phyloP scores from a whole-genome alignment of 2,113 vertebrate species.

The Nanorana parkeri region DNA sequence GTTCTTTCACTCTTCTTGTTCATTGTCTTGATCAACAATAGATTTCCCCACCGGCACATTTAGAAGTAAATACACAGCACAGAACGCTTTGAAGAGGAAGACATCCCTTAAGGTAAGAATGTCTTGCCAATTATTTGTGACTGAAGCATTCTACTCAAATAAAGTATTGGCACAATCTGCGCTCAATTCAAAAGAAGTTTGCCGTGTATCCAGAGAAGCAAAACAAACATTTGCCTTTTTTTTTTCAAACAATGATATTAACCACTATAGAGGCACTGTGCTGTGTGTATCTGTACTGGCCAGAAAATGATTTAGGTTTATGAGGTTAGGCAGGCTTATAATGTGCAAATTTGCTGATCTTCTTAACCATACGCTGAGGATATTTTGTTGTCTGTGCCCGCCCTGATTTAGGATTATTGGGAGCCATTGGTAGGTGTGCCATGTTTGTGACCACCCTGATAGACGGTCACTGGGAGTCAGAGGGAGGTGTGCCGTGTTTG shows the following conservation, averaged over 20 bases:
- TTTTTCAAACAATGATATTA: slow-evolving; percentile 20
- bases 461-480: too few relatives aligned
- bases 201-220: slow-evolving; percentile 29
- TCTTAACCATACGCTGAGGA: too few relatives aligned
- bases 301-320: too few relatives aligned
- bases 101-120: slow-evolving; percentile 49
- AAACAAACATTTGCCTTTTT: slow-evolving; percentile 31
- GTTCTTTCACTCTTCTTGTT: slow-evolving; percentile 39
- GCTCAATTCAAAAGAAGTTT: slow-evolving; percentile 30
- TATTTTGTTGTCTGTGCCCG: too few relatives aligned
- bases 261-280: not conserved
- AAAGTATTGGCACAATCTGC: slow-evolving; percentile 33
- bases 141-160: slow-evolving; percentile 52
- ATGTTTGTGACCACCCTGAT: too few relatives aligned
- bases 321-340: too few relatives aligned
- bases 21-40: slow-evolving; percentile 54
- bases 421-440: too few relatives aligned
- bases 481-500: too few relatives aligned
- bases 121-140: slow-evolving; percentile 54
- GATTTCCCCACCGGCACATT: slow-evolving; percentile 42
- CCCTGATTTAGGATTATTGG: too few relatives aligned
- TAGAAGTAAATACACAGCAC: slow-evolving; percentile 42
- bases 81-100: slow-evolving; percentile 38
- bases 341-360: too few relatives aligned
- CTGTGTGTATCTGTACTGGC: too few relatives aligned